Evolutionary conservation across 2,797 vertebrate species (phyloP), one percentile per base, ranked within the genome.

Genomic region (Carapus acus): DNA sequence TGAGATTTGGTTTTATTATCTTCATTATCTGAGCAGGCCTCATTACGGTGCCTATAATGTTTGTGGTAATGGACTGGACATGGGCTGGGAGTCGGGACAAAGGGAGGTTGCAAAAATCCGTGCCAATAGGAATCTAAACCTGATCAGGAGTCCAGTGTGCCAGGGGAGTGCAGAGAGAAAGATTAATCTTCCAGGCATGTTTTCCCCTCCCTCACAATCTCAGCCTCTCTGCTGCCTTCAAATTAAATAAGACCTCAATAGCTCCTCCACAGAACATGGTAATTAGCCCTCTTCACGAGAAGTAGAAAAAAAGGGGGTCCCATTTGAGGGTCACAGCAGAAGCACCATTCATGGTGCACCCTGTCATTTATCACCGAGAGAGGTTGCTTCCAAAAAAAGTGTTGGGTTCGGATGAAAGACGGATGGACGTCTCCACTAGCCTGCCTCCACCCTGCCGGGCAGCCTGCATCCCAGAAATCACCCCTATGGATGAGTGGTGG

Each of bases 171-270:
- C 59, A 78, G 59, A 63, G 61, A 69, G 53, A 67, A 75, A 67
- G 64, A 86, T 85, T 77, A 65, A 82, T 84, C 77, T 80, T 67
- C 24, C 54, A n/a, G 69, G 38, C 67, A 39, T 71, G 71, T 80
- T 68, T 51, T 2, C 58, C 57, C 71, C 65, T 73, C 69, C 63
- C 68, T 59, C 23, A 6, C 70, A 22, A 44, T 76, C 59, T 60
- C 59, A 52, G 46, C 47, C 50, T 74, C 74, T 77, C 59, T 68
- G 60, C 70, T 58, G 65, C 76, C 60, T 76, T 82, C 54, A 81
- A 81, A 85, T 84, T 74, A 76, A 88, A 89, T 86, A 85, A 88
- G 80, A 86, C 67, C 82, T 83, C 77, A 84, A 71, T 69, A 65
- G 79, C 70, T 81, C 70, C 73, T 84, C 79, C 70, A 73, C 79